Percentiles rank a stretch among this genome's conserved stretches.
phyloP scores from a whole-genome alignment of 2,113 vertebrate species.

The Hirundichthys speculiger region DNA sequence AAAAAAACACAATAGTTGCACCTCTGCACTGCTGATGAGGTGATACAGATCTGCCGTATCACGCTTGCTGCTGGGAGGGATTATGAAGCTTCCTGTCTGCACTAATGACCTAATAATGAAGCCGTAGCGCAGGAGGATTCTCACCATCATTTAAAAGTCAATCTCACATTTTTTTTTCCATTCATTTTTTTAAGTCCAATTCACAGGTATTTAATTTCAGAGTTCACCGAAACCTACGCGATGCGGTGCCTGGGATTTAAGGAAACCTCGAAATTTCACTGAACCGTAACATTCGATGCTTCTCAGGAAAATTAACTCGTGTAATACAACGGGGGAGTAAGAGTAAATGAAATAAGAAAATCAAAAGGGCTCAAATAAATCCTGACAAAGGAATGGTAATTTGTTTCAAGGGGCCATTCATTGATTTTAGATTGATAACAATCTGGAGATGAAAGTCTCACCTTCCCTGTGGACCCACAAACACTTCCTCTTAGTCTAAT shows the following conservation, averaged over 20 bases:
- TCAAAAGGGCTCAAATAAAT: slow-evolving; percentile 33
- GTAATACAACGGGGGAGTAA: slow-evolving; percentile 30
- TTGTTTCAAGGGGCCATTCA: slow-evolving; percentile 39
- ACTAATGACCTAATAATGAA: slow-evolving; percentile 74
- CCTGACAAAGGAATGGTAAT: slow-evolving; percentile 49
- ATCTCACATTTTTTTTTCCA: slow-evolving; percentile 60
- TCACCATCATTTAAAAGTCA: slow-evolving; percentile 73
- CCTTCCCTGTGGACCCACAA: no score
- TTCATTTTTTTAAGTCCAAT: slow-evolving; percentile 76
- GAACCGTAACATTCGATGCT: slow-evolving; percentile 69
- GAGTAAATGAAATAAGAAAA: slow-evolving; percentile 32
- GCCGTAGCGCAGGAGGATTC: slow-evolving; percentile 58
- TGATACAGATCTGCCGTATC: slow-evolving; percentile 52
- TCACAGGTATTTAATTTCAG: slow-evolving; percentile 71
- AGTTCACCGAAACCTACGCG: slow-evolving; percentile 71
- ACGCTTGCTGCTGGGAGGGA: slow-evolving; percentile 50
- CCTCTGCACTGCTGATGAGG: slow-evolving; percentile 38
- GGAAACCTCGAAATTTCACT: slow-evolving; percentile 55
- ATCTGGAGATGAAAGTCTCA: slow-evolving; percentile 45
- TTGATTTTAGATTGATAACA: slow-evolving; percentile 63
- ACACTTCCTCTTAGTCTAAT: not conserved
- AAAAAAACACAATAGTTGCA: slow-evolving; percentile 20
- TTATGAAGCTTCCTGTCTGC: slow-evolving; percentile 61
- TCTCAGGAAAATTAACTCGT: slow-evolving; percentile 66
- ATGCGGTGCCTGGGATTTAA: slow-evolving; percentile 58